These are phyloP conservation scores for Lepeophtheirus salmonis DNA, from an alignment of 1,140 invertebrate species.

Conservation along the genomic window DNA sequence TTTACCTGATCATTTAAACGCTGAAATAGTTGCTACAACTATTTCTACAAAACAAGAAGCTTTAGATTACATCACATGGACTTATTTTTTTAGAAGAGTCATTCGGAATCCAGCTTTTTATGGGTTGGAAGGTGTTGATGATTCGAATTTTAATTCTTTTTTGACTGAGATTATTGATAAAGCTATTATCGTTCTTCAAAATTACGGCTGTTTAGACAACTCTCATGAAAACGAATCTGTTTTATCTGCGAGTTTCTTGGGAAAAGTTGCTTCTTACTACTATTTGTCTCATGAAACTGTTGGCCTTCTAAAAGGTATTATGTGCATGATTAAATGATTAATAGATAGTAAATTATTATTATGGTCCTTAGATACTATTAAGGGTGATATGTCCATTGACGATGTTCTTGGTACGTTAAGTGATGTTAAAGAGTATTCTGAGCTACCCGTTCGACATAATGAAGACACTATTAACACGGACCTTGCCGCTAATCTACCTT, in stretches of 20 bases:
- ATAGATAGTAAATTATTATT: background rate
- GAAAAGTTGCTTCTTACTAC: conserved; percentile 85
- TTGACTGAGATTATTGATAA: conserved; percentile 2
- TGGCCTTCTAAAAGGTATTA: conserved; percentile 47
- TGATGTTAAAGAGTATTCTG: conserved; percentile 70
- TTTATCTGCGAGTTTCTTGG: conserved; percentile 60
- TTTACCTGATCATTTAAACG: conserved; percentile 89
- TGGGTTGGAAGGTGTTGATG: conserved; percentile 53
- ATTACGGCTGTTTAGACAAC: conserved; percentile 3
- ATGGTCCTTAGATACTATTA: conserved; percentile 35
- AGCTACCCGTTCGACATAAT: conserved; percentile 92
- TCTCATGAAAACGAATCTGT: conserved; percentile 21
- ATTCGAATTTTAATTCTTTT: conserved; percentile 43
- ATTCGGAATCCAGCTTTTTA: conserved; percentile 88
- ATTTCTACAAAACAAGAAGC: conserved; percentile 79
- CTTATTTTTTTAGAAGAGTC: conserved; percentile 85
- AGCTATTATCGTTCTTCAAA: background rate
- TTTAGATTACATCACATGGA: conserved; percentile 93
- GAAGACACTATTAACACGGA: conserved; percentile 90
- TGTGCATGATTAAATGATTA: background rate
- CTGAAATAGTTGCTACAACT: conserved; percentile 84
- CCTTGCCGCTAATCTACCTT: conserved; percentile 51
- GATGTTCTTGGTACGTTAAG: conserved; percentile 61
- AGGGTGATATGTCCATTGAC: conserved; percentile 41
- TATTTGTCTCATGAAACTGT: conserved; percentile 88